Evolutionary conservation across 2,113 vertebrate genomes (phyloP).

Genomic region (Eurystomus gularis): DNA sequence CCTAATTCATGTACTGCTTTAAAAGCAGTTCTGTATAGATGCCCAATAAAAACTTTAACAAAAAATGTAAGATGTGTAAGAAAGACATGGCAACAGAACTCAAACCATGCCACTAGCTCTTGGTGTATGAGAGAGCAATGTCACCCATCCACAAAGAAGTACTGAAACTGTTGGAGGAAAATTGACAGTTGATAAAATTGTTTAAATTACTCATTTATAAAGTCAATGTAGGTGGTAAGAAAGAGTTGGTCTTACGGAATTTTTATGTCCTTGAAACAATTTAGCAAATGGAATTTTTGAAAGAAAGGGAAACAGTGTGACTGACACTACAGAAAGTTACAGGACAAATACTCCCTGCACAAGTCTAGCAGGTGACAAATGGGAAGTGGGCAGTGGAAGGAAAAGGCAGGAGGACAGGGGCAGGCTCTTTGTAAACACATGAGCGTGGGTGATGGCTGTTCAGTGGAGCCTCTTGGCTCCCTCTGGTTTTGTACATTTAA

Average conservation of each 20-base stretch:
- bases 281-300: not conserved
- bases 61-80: not conserved
- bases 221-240: not conserved
- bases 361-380: not conserved
- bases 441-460: not conserved
- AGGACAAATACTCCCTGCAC: not conserved
- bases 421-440: not conserved
- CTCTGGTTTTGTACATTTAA: not conserved
- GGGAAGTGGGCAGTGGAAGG: not conserved
- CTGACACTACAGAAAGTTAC: not conserved
- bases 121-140: no score
- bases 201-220: not conserved
- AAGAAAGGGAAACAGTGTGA: not conserved
- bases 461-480: not conserved
- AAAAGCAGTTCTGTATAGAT: not conserved
- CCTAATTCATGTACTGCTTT: not conserved
- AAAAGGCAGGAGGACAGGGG: not conserved
- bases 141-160: not conserved
- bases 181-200: not conserved
- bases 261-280: not conserved
- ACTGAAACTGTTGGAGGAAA: not conserved
- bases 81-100: constrained; percentile 23
- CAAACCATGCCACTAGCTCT: not conserved
- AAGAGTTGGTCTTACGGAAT: not conserved
- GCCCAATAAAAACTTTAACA: not conserved